Evolutionary conservation across 2,888 invertebrate genomes (phyloP).

Genomic region (Pocota personata): DNA sequence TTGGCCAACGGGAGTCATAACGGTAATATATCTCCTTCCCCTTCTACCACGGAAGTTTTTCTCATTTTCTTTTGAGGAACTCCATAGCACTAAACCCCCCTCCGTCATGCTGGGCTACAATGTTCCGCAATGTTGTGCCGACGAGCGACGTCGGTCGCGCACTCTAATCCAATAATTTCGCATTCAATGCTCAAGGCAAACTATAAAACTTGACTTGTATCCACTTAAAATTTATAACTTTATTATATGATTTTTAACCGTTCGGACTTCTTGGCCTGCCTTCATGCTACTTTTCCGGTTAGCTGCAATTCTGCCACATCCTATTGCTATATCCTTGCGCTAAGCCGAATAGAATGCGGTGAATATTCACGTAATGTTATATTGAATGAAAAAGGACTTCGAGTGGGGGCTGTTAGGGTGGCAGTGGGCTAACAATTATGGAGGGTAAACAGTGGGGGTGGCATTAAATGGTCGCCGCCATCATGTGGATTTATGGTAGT

Average conservation of each 20-base stretch:
- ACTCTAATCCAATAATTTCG: conserved; percentile 70
- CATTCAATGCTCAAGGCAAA: conserved; percentile 68
- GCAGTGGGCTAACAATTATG: background rate
- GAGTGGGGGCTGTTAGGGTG: background rate
- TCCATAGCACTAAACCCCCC: background rate
- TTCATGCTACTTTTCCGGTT: conserved; percentile 37
- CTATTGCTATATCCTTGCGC: conserved; percentile 52
- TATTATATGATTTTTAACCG: conserved; percentile 70
- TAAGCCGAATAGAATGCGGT: conserved; percentile 25
- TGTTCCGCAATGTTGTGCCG: background rate
- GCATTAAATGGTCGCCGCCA: conserved; percentile 45
- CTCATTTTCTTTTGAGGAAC: conserved; percentile 13
- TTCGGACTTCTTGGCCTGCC: conserved; percentile 51
- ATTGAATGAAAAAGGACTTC: conserved; percentile 41
- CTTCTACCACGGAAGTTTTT: conserved; percentile 2
- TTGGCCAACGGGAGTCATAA: conserved; percentile 53
- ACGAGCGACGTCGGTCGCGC: conserved; percentile 23
- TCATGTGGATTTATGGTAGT: conserved; percentile 49
- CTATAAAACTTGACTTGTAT: conserved; percentile 73
- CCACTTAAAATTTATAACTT: conserved; percentile 73
- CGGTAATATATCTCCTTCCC: conserved; percentile 20
- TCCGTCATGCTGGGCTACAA: background rate
- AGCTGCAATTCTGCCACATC: conserved; percentile 46
- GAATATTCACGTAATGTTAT: conserved; percentile 47
- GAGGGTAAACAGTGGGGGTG: background rate